Base-by-base conservation (phyloP, 2,888 invertebrate genomes). In the Caradrina clavipalpis region DNA sequence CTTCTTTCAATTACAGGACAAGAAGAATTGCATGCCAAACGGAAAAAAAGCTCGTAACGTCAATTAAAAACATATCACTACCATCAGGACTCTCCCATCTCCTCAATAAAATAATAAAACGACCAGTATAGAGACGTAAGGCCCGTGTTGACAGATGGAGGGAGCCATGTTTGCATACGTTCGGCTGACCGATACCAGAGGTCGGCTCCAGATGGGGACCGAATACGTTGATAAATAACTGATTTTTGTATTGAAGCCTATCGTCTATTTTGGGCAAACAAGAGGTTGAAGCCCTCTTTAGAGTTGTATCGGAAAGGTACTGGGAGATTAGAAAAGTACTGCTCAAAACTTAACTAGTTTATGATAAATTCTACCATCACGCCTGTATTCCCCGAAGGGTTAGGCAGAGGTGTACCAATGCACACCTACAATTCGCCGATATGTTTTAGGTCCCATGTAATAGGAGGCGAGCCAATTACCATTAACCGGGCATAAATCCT, bases 91-190 rank as follows among this genome's bases (percentile, higher is more conserved):
- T 45, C 47, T 49, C 51, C 31, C 57, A 64, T 31, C 26, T 72
- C 39, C 53, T 66, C 53, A 61, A 74, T 54, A 62, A 71, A 61
- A 62, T 45, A 39, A 74, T n/a, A 45, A 77, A 80, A 67, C 75
- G 63, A 65, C 59, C 76, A 76, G 53, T 70, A 76, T 35, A 78
- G 82, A 80, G 80, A 73, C 85, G 78, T 68, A 73, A 80, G 73
- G 86, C 88, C 87, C 87, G 87, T 91, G 87, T 91, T 90, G 87
- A 91, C 90, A 90, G 89, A 92, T 90, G 87, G 85, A 91, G 91
- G 92, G 91, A 87, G 88, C 83, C 74, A 72, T 93, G 86, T 93
- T 93, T 91, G 85, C 85, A 77, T 81, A 87, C 80, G 72, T 72
- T 73, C 77, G 73, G 67, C 80, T 92, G 93, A 92, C 93, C 93